Conservation (phyloP, 2,888 invertebrate species). For the Dinocampus coccinellae region DNA sequence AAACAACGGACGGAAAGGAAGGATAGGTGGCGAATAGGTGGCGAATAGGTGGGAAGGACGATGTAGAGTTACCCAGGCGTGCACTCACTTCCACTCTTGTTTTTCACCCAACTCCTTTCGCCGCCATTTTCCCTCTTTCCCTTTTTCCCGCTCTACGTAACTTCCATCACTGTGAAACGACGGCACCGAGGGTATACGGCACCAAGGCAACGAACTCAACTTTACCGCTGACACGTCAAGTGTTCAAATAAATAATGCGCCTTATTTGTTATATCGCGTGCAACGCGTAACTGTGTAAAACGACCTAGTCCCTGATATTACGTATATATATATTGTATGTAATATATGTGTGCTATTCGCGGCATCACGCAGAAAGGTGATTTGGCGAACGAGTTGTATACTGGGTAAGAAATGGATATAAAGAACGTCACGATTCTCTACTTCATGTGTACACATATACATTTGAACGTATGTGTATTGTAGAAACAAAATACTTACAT, state of each 20-base stretch:
- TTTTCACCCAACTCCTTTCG: constrained; percentile 34
- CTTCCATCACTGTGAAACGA: constrained; percentile 34
- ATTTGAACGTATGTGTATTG: too few relatives aligned
- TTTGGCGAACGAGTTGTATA: neutral
- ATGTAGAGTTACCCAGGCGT: constrained; percentile 39
- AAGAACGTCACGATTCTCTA: constrained; percentile 17
- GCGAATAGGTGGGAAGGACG: constrained; percentile 12
- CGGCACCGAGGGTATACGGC: constrained; percentile 39
- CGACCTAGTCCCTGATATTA: constrained; percentile 19
- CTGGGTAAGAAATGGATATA: constrained; percentile 12
- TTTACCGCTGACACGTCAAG: constrained; percentile 59
- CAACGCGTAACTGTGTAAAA: constrained; percentile 32
- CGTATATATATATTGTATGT: constrained; percentile 6
- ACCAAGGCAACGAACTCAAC: constrained; percentile 47
- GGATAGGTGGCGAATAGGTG: neutral
- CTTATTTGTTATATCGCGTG: constrained; percentile 59
- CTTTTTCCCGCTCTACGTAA: constrained; percentile 30
- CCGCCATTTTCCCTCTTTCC: constrained; percentile 15
- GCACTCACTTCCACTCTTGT: constrained; percentile 41
- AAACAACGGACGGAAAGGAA: neutral
- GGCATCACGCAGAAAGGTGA: constrained; percentile 28
- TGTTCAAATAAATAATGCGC: constrained; percentile 61
- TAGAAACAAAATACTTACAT: neutral
- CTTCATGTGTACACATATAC: constrained; percentile 7
- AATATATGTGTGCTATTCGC: constrained; percentile 13